Percentiles rank a stretch among this genome's conserved stretches.
Conservation (phyloP, 2,888 invertebrate genomes). For the Habrosyne pyritoides region DNA sequence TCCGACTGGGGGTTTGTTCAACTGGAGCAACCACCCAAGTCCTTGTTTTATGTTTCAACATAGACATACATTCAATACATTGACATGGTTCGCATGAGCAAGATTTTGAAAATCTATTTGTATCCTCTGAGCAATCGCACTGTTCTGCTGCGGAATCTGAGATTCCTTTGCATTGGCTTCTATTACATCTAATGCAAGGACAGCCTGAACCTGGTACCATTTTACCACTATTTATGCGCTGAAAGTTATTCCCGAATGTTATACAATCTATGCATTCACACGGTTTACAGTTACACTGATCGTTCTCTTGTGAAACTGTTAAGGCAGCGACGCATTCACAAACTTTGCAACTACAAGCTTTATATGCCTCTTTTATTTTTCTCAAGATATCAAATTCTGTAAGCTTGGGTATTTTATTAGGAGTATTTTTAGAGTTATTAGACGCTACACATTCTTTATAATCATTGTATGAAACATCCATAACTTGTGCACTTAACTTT, state of each 20-base stretch:
- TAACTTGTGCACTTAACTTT: conserved; percentile 54
- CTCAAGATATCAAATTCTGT: conserved; percentile 50
- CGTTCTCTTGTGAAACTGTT: conserved; percentile 20
- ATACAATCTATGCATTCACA: conserved; percentile 49
- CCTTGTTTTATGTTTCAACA: conserved; percentile 17
- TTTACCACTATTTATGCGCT: conserved; percentile 7
- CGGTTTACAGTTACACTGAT: conserved; percentile 47
- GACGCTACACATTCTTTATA: conserved; percentile 31
- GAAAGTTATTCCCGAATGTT: conserved; percentile 17
- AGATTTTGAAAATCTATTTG: conserved; percentile 21
- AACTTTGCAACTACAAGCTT: conserved; percentile 68
- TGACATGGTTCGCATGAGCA: conserved; percentile 52
- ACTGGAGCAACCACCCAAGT: conserved; percentile 43
- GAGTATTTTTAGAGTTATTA: conserved; percentile 1
- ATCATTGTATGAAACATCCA: conserved; percentile 48
- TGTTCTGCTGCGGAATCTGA: conserved; percentile 44
- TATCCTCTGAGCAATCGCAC: conserved; percentile 41
- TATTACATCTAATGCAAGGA: conserved; percentile 35
- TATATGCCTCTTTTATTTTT: conserved; percentile 61
- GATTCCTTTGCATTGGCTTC: conserved; percentile 33
- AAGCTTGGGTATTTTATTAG: conserved; percentile 14
- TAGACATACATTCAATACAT: conserved; percentile 44
- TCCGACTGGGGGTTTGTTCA: conserved; percentile 30
- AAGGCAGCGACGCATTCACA: conserved; percentile 59
- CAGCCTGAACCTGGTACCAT: conserved; percentile 23